Evolutionary conservation across 2,113 vertebrate genomes (phyloP), one percentile per base, ranked within the genome.

Genomic region (Anas platyrhynchos): DNA sequence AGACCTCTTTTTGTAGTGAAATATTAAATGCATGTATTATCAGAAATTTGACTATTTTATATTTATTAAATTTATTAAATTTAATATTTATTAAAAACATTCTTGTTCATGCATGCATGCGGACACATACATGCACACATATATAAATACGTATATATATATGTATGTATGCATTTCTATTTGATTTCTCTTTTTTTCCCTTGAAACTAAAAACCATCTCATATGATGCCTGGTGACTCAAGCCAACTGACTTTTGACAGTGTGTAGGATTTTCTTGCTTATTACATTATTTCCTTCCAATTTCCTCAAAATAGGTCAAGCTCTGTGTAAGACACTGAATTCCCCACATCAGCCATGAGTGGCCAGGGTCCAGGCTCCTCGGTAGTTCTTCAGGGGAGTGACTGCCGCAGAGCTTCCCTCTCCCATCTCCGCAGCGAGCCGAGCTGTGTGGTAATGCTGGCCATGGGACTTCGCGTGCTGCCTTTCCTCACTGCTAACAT

Each of bases 361-460:
- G 23, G 8, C 34, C 9, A 55, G 34, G 1, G 0, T 14, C 13
- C 12, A 7, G 11, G 0, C 17, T 4, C 22, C 46, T 4, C 23
- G 18, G 41, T 4, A 44, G 0, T 26, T n/a, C 16, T 36, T 14
- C 63, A 7, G 20, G 43, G 50, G 17, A 63, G 1, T 3, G n/a
- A 18, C 4, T 9, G 6, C 26, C 4, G 25, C 52, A 4, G 3
- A 22, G 66, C 12, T 76, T 41, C 34, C 56, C 4, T 1, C 59
- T 2, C 2, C 48, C 0, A 0, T 3, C 34, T 2, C 32, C 29
- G 13, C 12, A 13, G 41, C 41, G 0, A 3, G 66, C 34, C 16
- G 4, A 41, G 7, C 13, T 0, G 46, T 7, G 6, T 0, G 1
- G 44, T 1, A 29, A 5, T 1, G 5, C 1, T 0, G 3, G 31